phyloP scores from a whole-genome alignment of 2,113 vertebrate species.

The Oncorhynchus mykiss region DNA sequence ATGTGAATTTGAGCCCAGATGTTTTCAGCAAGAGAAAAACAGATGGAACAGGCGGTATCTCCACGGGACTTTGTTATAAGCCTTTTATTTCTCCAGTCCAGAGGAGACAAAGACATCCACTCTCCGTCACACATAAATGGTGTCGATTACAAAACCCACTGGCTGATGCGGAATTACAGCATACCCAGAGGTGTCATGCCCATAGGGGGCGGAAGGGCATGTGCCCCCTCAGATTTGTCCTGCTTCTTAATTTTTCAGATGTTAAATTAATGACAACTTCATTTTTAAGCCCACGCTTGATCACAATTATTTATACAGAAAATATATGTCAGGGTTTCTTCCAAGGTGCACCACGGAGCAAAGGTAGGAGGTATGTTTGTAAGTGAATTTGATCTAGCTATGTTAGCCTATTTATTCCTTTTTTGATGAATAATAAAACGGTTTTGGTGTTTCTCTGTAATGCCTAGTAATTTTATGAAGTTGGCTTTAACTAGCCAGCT shows the following conservation, averaged over 20 bases:
- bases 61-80: neutral
- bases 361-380: no score
- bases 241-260: neutral
- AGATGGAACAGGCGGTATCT: neutral
- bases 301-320: no score
- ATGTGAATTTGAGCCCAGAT: neutral
- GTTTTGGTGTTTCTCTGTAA: no score
- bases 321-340: no score
- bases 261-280: neutral
- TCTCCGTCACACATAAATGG: neutral
- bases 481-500: no score
- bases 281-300: no score
- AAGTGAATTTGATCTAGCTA: no score
- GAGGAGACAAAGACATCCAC: neutral
- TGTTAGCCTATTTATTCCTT: no score
- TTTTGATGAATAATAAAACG: no score
- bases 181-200: neutral
- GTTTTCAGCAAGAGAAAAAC: slow-evolving; percentile 6
- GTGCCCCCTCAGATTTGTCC: neutral
- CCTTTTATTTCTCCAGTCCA: neutral
- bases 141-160: neutral
- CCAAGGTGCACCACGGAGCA: no score
- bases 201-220: no score
- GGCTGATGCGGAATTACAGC: neutral
- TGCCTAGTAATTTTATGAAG: no score